Conservation (phyloP, 2,888 invertebrate species). For the Polymixis flavicincta region DNA sequence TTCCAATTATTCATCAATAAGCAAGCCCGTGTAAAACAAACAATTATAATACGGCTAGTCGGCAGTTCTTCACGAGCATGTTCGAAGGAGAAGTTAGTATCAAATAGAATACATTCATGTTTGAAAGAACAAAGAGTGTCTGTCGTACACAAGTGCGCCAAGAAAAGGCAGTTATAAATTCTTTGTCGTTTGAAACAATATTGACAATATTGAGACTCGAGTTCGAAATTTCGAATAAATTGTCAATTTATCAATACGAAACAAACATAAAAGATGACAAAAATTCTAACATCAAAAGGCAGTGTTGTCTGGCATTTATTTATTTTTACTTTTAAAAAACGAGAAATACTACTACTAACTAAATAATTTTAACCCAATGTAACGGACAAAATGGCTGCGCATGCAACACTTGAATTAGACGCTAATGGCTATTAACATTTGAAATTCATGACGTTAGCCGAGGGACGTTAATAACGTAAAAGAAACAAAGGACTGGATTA, state of each 20-base stretch:
- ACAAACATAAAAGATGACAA: background rate
- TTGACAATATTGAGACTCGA: slow-evolving; percentile 24
- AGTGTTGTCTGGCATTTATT: background rate
- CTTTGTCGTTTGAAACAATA: slow-evolving; percentile 27
- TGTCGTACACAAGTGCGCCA: slow-evolving; percentile 1
- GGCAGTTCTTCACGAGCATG: background rate
- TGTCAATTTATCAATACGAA: background rate
- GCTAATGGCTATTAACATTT: slow-evolving; percentile 36
- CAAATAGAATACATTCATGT: slow-evolving; percentile 37
- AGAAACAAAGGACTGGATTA: slow-evolving; percentile 18
- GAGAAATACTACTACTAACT: background rate
- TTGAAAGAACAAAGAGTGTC: slow-evolving; percentile 21
- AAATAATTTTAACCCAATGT: slow-evolving; percentile 8
- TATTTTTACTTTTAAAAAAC: background rate
- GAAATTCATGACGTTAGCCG: slow-evolving; percentile 24
- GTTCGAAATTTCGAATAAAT: slow-evolving; percentile 24
- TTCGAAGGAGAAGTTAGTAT: slow-evolving; percentile 8
- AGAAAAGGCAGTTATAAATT: slow-evolving; percentile 8
- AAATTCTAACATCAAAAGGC: background rate
- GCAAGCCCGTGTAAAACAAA: background rate
- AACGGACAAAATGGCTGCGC: slow-evolving; percentile 28
- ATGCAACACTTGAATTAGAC: slow-evolving; percentile 40
- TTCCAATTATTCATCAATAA: background rate
- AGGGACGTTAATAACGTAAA: slow-evolving; percentile 14
- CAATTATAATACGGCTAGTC: background rate